A percentile compares a stretch with the other conserved stretches of the same genome.
Conservation (phyloP, 2,113 vertebrate species). For the Platanista minor region DNA sequence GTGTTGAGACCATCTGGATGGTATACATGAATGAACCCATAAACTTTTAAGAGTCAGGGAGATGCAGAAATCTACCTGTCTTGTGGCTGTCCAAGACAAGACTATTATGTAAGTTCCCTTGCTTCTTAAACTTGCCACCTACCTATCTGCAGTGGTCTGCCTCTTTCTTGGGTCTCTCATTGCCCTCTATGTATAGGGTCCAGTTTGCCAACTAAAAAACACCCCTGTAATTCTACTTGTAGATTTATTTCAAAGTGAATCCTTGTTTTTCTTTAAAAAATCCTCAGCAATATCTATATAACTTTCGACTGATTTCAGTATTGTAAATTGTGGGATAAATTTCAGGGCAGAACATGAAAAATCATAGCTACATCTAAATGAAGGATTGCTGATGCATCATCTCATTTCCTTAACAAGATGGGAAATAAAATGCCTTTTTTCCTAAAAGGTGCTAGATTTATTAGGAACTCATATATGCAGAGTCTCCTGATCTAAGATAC, state of each 20-base stretch:
- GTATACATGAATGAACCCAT: not conserved
- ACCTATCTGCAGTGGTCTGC: not conserved
- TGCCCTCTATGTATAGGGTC: not conserved
- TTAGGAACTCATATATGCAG: not conserved
- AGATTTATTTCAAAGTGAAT: slow-evolving; percentile 19
- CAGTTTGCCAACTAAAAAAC: not conserved
- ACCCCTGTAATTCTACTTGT: not conserved
- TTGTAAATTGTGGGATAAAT: not conserved
- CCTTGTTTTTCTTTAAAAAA: not conserved
- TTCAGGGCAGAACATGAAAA: not conserved
- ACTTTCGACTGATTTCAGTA: not conserved
- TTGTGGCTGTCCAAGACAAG: not conserved
- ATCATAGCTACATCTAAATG: not conserved
- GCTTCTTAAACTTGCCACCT: not conserved
- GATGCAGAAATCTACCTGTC: not conserved
- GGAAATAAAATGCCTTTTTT: not conserved
- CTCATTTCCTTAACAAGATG: not conserved
- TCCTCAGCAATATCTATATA: not conserved
- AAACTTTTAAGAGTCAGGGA: not conserved
- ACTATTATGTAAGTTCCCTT: not conserved
- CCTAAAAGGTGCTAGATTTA: not conserved
- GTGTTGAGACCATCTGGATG: not conserved
- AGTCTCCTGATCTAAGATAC: not conserved
- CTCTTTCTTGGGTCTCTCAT: not conserved
- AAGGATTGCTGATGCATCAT: not conserved